phyloP scores from a whole-genome alignment of 1,140 invertebrate genomes.

The Diabrotica undecimpunctata region DNA sequence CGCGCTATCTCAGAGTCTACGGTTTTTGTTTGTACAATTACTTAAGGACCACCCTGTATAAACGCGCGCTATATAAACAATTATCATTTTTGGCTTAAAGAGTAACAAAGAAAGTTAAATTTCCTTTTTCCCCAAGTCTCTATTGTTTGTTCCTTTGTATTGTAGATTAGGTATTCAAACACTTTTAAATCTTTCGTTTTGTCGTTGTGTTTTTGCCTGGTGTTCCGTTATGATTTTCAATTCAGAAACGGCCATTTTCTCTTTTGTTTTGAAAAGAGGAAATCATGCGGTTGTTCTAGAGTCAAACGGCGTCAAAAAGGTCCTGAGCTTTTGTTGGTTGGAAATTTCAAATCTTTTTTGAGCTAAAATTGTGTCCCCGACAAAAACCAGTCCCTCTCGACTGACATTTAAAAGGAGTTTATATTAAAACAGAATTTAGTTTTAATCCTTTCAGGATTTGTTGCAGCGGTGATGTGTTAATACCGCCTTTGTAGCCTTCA shows the following conservation, averaged over 20 bases:
- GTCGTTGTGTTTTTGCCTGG: no score
- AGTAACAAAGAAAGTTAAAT: no score
- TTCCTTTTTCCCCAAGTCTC: no score
- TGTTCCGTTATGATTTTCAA: not conserved
- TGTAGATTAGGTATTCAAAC: no score
- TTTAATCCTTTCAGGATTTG: constrained; percentile 14
- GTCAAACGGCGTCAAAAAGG: constrained; percentile 10
- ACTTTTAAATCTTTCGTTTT: no score
- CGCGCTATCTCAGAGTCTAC: no score
- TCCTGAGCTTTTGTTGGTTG: constrained; percentile 7
- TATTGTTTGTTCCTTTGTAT: no score
- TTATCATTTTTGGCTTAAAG: no score
- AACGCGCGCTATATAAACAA: no score
- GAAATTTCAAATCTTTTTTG: constrained; percentile 6
- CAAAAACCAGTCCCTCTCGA: constrained; percentile 9
- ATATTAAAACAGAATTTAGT: constrained; percentile 11
- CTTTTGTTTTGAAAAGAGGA: constrained; percentile 3
- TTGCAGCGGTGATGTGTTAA: constrained; percentile 12
- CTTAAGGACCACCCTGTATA: no score
- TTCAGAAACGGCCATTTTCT: constrained; percentile 3
- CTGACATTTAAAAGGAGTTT: constrained; percentile 6
- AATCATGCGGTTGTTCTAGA: constrained; percentile 11
- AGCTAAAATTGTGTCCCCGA: constrained; percentile 7
- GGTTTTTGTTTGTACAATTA: no score
- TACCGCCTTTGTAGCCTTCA: constrained; percentile 11